Percentiles rank a stretch among this genome's conserved stretches.
phyloP scores from a whole-genome alignment of 2,113 vertebrate genomes.

The Paradoxurus hermaphroditus region DNA sequence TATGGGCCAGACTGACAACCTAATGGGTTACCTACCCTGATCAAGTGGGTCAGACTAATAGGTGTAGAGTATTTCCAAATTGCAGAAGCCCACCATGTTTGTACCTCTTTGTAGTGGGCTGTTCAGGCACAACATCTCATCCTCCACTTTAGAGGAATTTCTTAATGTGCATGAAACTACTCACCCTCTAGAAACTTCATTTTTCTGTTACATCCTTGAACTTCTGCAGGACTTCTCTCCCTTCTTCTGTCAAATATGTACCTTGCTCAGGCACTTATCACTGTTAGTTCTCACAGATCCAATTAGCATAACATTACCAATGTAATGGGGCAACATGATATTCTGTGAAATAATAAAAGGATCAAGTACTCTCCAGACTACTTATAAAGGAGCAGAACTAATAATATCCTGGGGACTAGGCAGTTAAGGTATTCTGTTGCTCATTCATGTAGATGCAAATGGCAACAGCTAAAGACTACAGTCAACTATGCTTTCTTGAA shows the following conservation, averaged over 20 bases:
- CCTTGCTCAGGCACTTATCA: not conserved
- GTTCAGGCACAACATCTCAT: not conserved
- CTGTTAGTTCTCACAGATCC: not conserved
- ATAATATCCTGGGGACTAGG: not conserved
- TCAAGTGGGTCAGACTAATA: not conserved
- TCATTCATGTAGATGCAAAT: not conserved
- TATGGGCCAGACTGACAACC: not conserved
- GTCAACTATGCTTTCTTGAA: not conserved
- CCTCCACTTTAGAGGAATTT: not conserved
- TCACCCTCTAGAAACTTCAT: not conserved
- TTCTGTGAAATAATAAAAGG: not conserved
- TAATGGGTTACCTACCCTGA: not conserved
- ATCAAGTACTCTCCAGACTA: not conserved
- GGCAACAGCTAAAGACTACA: not conserved
- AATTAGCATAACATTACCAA: not conserved
- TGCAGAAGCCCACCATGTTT: not conserved
- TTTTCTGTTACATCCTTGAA: not conserved
- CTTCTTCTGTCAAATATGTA: not conserved
- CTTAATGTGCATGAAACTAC: not conserved
- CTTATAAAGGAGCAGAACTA: not conserved
- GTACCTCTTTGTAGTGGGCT: not conserved
- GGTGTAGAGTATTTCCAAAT: not conserved
- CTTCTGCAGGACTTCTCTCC: not conserved
- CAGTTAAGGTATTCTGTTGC: not conserved
- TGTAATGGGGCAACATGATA: not conserved